Conservation (phyloP, 2,888 invertebrate genomes). For the Cylindroiulus punctatus region DNA sequence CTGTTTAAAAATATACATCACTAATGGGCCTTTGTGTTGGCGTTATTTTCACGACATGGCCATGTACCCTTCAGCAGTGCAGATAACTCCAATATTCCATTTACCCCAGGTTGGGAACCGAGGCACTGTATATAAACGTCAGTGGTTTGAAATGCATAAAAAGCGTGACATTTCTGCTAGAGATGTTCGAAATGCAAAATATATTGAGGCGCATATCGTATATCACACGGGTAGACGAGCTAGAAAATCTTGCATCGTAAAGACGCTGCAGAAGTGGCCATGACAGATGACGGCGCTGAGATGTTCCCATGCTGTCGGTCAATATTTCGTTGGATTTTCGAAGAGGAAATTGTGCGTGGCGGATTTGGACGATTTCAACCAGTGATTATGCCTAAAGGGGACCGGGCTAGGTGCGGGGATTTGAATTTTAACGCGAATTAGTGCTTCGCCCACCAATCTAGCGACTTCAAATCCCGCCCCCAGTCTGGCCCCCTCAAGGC, state of each 20-base stretch:
- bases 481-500: conserved; percentile 57
- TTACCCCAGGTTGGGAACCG: too few relatives aligned
- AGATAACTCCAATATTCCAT: too few relatives aligned
- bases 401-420: conserved; percentile 57
- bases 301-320: background rate
- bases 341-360: background rate
- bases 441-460: conserved; percentile 44
- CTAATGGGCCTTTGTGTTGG: too few relatives aligned
- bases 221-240: background rate
- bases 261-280: background rate
- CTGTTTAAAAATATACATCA: too few relatives aligned
- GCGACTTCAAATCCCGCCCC: conserved; percentile 57
- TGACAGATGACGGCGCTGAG: background rate
- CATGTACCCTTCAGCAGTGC: too few relatives aligned
- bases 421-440: conserved; percentile 55
- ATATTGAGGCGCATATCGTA: background rate
- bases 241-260: background rate
- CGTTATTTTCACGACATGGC: too few relatives aligned
- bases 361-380: background rate
- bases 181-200: too few relatives aligned
- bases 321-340: background rate
- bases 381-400: conserved; percentile 56
- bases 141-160: too few relatives aligned
- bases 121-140: too few relatives aligned
- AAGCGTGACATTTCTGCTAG: too few relatives aligned